Base-by-base conservation (phyloP, 2,888 invertebrate genomes). In the Rhogogaster chlorosoma region DNA sequence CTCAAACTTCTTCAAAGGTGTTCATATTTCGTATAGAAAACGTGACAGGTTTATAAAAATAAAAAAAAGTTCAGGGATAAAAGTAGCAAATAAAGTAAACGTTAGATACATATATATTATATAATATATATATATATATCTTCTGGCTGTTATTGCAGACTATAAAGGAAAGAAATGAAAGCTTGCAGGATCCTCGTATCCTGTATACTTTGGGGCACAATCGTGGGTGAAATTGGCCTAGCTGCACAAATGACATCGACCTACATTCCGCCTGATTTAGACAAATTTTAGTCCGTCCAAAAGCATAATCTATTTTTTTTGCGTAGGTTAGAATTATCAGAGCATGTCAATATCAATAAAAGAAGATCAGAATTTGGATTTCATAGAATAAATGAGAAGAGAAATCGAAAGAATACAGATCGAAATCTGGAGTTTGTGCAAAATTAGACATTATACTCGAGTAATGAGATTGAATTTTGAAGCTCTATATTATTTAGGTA, bases 181-280 rank as follows among this genome's bases (percentile, higher is more conserved):
- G 61, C 61, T 61, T 61, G 15, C 32, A 67, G 67, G 32, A 67
- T 32, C 32, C 67, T 67, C 18, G 32, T 32, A 67, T 67, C 67
- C 67, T 67, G 32, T 67, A 67, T 67, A 67, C 18, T 29, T 67
- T 32, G 32, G 67, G 18, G 15, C 6, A 67, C 29, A 67, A 67
- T 67, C 67, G 67, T 67, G 15, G 67, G 67, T 32, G 29, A 67
- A 67, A 67, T 67, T 67, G 67, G 67, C 32, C 67, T 67, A 15
- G 67, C 67, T 61, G 67, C 29, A 67, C 67, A 32, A 67, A 67
- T 67, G 67, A 67, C 67, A 67, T 67, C 67, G 67, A 67, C 67
- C 67, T 67, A 67, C 67, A 67, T 67, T 32, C 32, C 12, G 18
- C 32, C 32, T 32, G 67, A 67, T 67, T 67, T 67, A 32, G 32